Percentiles rank a stretch among this genome's conserved stretches.
phyloP scores from a whole-genome alignment of 2,797 vertebrate genomes.

The Meda fulgida region DNA sequence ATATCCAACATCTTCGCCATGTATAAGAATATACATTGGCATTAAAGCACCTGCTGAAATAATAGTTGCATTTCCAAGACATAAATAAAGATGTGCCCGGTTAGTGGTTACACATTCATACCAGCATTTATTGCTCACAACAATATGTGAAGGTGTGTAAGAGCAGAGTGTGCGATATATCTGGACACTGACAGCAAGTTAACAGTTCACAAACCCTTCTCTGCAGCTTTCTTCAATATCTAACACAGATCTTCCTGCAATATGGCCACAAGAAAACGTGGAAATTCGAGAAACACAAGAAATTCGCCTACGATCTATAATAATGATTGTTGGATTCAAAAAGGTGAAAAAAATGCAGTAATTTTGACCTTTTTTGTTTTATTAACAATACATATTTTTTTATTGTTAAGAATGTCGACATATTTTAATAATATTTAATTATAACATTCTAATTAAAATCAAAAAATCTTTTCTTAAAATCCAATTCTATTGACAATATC shows the following conservation, averaged over 20 bases:
- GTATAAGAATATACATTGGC: neutral
- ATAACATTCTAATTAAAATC: neutral
- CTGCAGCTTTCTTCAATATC: neutral
- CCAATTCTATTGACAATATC: neutral
- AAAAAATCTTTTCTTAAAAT: neutral
- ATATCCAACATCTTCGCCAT: neutral
- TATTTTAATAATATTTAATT: neutral
- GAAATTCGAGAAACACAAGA: no score
- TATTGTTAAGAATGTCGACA: neutral
- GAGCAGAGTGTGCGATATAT: neutral
- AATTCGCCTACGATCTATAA: no score
- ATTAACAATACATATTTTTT: neutral
- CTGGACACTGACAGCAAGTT: neutral
- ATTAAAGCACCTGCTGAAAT: neutral
- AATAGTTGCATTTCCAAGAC: neutral
- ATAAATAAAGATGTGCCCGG: neutral
- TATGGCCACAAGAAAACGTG: slow-evolving; percentile 51
- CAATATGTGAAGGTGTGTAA: neutral
- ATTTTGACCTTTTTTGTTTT: neutral
- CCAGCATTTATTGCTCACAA: neutral
- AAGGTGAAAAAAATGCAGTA: neutral
- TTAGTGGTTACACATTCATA: neutral
- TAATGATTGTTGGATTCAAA: neutral
- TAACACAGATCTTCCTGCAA: neutral
- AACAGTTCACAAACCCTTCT: neutral